A percentile compares a stretch with the other conserved stretches of the same genome.
Evolutionary conservation across 2,888 invertebrate genomes (phyloP).

Genomic region (Embidobia sp.): DNA sequence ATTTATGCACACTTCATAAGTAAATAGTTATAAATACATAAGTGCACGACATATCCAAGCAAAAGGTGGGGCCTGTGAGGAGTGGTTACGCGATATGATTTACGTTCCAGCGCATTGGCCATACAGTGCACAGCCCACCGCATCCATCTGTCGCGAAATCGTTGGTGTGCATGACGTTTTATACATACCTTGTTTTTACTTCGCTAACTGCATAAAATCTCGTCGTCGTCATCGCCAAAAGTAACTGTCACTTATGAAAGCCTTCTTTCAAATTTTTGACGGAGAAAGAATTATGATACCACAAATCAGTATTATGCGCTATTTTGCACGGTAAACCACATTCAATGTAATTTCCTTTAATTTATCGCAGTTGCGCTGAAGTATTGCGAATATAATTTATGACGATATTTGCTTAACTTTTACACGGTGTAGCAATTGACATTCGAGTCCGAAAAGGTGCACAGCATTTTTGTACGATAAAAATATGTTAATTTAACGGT

Average conservation of each 20-base stretch:
- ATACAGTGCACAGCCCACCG: constrained; percentile 55
- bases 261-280: constrained; percentile 53
- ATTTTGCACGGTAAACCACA: constrained; percentile 50
- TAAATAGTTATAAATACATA: constrained; percentile 36
- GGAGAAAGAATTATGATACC: constrained; percentile 55
- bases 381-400: constrained; percentile 51
- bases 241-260: constrained; percentile 43
- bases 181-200: constrained; percentile 38
- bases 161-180: constrained; percentile 41
- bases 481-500: constrained; percentile 23
- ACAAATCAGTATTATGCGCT: constrained; percentile 58
- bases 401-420: constrained; percentile 9
- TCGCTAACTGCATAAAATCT: constrained; percentile 47
- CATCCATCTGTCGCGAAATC: constrained; percentile 46
- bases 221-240: constrained; percentile 52
- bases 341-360: constrained; percentile 41
- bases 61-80: constrained; percentile 71
- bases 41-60: constrained; percentile 37
- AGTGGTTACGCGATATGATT: constrained; percentile 75
- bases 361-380: constrained; percentile 30
- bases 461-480: constrained; percentile 1
- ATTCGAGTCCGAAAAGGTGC: constrained; percentile 18
- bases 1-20: constrained; percentile 28
- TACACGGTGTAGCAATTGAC: constrained; percentile 23
- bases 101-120: constrained; percentile 72